phyloP scores from a whole-genome alignment of 2,888 invertebrate genomes.

The Agonopterix arenella region DNA sequence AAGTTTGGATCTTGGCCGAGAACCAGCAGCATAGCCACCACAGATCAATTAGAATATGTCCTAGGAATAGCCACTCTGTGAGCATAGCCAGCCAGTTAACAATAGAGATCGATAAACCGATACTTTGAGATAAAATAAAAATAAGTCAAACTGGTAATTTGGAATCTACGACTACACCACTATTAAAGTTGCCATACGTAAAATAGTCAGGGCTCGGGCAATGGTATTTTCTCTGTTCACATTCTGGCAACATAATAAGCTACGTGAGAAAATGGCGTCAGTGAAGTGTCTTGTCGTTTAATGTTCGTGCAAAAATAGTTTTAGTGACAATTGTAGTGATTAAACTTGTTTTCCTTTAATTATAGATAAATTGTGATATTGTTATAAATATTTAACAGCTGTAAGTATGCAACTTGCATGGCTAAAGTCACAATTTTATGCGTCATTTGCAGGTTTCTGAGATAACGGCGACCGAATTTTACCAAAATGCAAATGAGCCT shows the following conservation, averaged over 20 bases:
- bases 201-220: too few relatives aligned
- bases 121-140: too few relatives aligned
- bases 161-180: too few relatives aligned
- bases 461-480: conserved; percentile 33
- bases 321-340: conserved; percentile 25
- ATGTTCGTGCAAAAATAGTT: conserved; percentile 37
- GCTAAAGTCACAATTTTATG: conserved; percentile 16
- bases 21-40: too few relatives aligned
- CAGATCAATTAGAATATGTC: too few relatives aligned
- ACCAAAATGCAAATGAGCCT: conserved; percentile 45
- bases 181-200: too few relatives aligned
- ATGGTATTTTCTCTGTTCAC: conserved; percentile 2
- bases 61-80: too few relatives aligned
- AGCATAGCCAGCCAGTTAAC: too few relatives aligned
- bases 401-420: conserved; percentile 35
- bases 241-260: conserved; percentile 27
- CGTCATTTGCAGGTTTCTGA: conserved; percentile 37
- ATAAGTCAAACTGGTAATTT: too few relatives aligned
- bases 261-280: conserved; percentile 65
- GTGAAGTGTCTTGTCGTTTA: conserved; percentile 36
- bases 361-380: conserved; percentile 4
- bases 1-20: too few relatives aligned
- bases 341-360: conserved; percentile 13
- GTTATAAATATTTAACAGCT: conserved; percentile 22
- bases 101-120: too few relatives aligned